A percentile compares a stretch with the other conserved stretches of the same genome.
phyloP scores from a whole-genome alignment of 2,888 invertebrate genomes.

The Tetropium fuscum region DNA sequence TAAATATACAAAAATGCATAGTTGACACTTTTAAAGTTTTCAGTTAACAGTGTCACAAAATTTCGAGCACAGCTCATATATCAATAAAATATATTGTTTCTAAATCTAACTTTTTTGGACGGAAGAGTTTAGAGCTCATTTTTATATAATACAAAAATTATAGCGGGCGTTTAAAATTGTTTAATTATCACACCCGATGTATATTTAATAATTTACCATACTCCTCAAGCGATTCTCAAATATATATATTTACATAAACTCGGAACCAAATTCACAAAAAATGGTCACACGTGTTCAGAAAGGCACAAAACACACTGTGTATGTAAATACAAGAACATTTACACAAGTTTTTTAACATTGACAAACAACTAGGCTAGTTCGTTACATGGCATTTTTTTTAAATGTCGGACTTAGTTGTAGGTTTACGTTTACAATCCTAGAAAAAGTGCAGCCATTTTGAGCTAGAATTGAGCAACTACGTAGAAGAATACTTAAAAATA shows the following conservation, averaged over 20 bases:
- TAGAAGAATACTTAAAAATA: too few species aligned
- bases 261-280: constrained; percentile 16
- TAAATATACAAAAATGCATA: neutral
- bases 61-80: neutral
- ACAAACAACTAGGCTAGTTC: constrained; percentile 6
- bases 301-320: constrained; percentile 46
- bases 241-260: constrained; percentile 27
- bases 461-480: too few species aligned
- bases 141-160: constrained; percentile 12
- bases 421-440: too few species aligned
- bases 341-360: constrained; percentile 16
- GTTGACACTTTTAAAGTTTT: constrained; percentile 4
- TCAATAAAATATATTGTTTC: constrained; percentile 27
- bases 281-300: constrained; percentile 38
- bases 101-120: constrained; percentile 54
- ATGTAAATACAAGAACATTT: constrained; percentile 27
- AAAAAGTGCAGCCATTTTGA: too few species aligned
- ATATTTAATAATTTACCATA: constrained; percentile 1
- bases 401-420: too few species aligned
- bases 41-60: neutral
- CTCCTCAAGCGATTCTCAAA: constrained; percentile 23
- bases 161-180: neutral
- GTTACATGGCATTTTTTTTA: neutral
- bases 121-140: constrained; percentile 56
- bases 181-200: neutral